A percentile compares a stretch with the other conserved stretches of the same genome.
Conservation (phyloP, 2,888 invertebrate genomes). For the Drosophila maculinotata region DNA sequence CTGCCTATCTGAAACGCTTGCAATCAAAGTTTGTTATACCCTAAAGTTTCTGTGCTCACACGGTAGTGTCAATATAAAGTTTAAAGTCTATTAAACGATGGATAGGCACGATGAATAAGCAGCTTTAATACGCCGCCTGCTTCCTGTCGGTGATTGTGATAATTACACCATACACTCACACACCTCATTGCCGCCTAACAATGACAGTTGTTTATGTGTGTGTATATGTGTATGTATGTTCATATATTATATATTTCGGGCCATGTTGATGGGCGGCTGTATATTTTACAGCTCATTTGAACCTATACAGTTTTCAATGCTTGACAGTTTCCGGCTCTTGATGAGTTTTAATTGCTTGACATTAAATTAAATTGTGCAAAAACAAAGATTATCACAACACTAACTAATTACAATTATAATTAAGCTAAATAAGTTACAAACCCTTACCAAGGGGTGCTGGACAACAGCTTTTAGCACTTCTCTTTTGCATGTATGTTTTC, state of each 20-base stretch:
- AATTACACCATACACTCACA: constrained; percentile 47
- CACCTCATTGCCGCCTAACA: constrained; percentile 33
- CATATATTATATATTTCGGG: too few relatives aligned
- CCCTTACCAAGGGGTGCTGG: constrained; percentile 3
- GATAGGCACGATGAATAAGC: constrained; percentile 57
- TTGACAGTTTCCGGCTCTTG: constrained; percentile 32
- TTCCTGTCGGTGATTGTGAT: constrained; percentile 39
- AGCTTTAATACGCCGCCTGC: constrained; percentile 54
- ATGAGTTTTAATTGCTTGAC: constrained; percentile 48
- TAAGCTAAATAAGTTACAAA: constrained; percentile 23
- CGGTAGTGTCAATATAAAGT: constrained; percentile 46
- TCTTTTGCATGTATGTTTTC: neutral
- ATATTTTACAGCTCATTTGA: constrained; percentile 60
- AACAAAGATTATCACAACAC: constrained; percentile 45
- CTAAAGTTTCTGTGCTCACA: rapidly evolving
- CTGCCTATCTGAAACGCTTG: too few relatives aligned
- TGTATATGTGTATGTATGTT: constrained; percentile 2
- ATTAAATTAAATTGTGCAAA: constrained; percentile 44
- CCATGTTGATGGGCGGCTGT: constrained; percentile 24
- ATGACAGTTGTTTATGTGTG: constrained; percentile 26
- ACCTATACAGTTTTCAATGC: constrained; percentile 45
- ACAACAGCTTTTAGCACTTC: neutral
- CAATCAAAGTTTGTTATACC: too few relatives aligned
- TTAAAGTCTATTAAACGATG: constrained; percentile 66
- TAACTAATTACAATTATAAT: constrained; percentile 28